Percentiles rank a stretch among this genome's conserved stretches.
Conservation (phyloP, 2,888 invertebrate species). For the Lomographa bimaculata region DNA sequence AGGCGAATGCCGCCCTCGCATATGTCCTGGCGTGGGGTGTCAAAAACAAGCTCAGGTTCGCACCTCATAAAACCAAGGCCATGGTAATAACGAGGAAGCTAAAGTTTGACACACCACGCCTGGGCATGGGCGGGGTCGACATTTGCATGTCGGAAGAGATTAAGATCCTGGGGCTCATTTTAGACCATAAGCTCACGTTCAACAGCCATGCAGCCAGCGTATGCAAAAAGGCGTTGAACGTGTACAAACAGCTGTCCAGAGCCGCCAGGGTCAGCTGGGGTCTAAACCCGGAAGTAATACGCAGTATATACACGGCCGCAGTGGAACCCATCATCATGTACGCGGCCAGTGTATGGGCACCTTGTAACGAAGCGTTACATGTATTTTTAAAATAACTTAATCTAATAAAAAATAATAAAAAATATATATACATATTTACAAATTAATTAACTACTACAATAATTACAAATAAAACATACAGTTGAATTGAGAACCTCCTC, state of each 20-base stretch:
- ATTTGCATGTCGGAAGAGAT: not conserved
- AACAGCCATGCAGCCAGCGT: not conserved
- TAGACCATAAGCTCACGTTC: not conserved
- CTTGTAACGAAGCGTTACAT: no score
- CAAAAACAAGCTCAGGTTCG: slow-evolving; percentile 11
- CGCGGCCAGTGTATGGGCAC: slow-evolving; percentile 6
- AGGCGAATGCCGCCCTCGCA: slow-evolving; percentile 24
- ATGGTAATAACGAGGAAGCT: not conserved
- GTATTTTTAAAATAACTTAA: no score
- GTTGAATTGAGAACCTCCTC: no score
- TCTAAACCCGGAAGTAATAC: slow-evolving; percentile 2
- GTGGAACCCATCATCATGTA: slow-evolving; percentile 8
- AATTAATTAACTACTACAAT: no score
- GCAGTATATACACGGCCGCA: slow-evolving; percentile 5
- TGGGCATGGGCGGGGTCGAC: not conserved
- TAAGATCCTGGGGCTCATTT: not conserved
- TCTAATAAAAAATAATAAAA: no score
- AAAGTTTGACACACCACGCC: not conserved
- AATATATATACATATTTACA: no score
- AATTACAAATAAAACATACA: no score
- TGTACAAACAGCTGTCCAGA: slow-evolving; percentile 6
- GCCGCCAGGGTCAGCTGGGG: slow-evolving; percentile 8
- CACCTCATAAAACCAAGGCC: not conserved
- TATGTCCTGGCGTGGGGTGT: slow-evolving; percentile 16
- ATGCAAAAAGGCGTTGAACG: not conserved